A percentile compares a stretch with the other conserved stretches of the same genome.
phyloP scores from a whole-genome alignment of 2,797 vertebrate species.

The Silurus lanzhouensis region DNA sequence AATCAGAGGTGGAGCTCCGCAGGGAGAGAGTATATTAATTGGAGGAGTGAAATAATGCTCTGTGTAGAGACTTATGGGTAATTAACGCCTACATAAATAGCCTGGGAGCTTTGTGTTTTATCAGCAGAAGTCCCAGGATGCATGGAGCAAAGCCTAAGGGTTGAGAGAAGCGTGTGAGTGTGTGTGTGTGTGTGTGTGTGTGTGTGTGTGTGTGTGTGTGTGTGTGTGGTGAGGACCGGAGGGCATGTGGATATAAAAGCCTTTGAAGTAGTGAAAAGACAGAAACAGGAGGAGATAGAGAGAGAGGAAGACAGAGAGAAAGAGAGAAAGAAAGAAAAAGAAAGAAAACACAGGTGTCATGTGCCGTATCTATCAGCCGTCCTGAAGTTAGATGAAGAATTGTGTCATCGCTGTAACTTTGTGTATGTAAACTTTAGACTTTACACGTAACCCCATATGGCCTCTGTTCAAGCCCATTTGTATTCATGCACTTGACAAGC shows the following conservation, averaged over 20 bases:
- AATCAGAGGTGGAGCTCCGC: conserved; percentile 54
- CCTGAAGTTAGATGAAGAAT: not conserved
- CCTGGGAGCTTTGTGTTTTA: conserved; percentile 56
- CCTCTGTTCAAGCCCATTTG: conserved; percentile 9
- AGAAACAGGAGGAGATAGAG: not conserved
- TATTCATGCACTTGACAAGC: conserved; percentile 21
- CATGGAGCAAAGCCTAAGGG: conserved; percentile 47
- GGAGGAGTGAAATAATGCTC: conserved; percentile 54
- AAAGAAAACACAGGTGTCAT: not conserved
- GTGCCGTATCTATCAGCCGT: not conserved
- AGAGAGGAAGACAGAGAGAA: no score
- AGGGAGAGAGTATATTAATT: conserved; percentile 59
- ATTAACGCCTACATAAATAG: conserved; percentile 69
- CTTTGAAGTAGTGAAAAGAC: not conserved
- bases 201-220: not conserved
- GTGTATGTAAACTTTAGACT: not conserved
- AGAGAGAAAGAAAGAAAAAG: not conserved
- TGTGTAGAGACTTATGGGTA: conserved; percentile 63
- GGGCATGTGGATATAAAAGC: not conserved
- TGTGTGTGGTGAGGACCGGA: not conserved
- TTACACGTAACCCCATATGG: not conserved
- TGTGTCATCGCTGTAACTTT: conserved; percentile 13
- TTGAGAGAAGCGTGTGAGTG: conserved; percentile 38
- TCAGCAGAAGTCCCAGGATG: conserved; percentile 49
- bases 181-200: conserved; percentile 29